phyloP scores from a whole-genome alignment of 1,140 invertebrate species.

The Eulimnadia texana region DNA sequence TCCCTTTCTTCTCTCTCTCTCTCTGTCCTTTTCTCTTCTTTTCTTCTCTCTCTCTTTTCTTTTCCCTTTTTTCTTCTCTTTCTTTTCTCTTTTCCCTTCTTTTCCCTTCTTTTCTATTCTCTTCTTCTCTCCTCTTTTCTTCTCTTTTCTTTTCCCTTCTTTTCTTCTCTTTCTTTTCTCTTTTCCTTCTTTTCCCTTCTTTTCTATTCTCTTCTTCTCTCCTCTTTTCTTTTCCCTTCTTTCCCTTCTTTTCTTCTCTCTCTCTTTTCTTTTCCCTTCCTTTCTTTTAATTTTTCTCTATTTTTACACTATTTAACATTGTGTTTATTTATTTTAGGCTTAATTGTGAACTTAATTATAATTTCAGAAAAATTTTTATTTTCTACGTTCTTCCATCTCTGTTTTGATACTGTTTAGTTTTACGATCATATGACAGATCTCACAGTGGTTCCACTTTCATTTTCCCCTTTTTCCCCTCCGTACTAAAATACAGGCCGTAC shows the following conservation, averaged over 20 bases:
- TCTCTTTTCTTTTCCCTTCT: background rate
- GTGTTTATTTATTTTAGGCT: background rate
- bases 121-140: background rate
- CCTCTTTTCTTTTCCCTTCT: background rate
- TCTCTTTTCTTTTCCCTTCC: constrained; percentile 7
- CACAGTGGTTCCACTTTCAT: no score
- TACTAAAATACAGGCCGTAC: no score
- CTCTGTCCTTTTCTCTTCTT: background rate
- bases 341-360: no score
- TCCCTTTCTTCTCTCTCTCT: no score
- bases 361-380: no score
- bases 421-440: no score
- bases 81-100: constrained; percentile 10
- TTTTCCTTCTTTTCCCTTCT: background rate
- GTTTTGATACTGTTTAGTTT: no score
- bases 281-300: background rate
- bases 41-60: constrained; percentile 3
- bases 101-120: background rate
- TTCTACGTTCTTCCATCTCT: no score
- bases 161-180: background rate
- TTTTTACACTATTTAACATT: background rate
- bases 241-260: constrained; percentile 12
- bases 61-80: background rate
- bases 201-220: background rate
- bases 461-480: no score